These are phyloP conservation scores for Pipistrellus pygmaeus DNA, from an alignment of 2,797 vertebrate species.

Conservation along the genomic window DNA sequence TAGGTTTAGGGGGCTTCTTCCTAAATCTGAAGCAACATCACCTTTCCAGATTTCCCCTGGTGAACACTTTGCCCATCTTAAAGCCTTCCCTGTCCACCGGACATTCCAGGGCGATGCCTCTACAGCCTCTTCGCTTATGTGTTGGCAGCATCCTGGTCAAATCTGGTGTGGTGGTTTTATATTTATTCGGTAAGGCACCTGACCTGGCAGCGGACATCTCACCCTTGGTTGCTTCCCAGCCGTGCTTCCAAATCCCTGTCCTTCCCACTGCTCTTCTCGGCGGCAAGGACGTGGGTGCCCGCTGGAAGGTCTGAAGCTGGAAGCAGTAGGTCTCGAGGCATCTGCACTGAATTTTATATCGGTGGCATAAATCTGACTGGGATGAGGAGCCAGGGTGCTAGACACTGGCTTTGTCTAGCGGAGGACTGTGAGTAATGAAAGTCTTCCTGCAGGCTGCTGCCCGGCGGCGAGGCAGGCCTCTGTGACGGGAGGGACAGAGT, in stretches of 20 bases:
- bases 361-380: conserved; percentile 92
- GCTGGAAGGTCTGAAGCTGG: conserved; percentile 93
- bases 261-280: conserved; percentile 93
- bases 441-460: conserved; percentile 87
- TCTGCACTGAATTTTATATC: conserved; percentile 93
- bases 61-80: conserved; percentile 93
- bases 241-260: conserved; percentile 93
- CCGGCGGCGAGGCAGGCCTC: rapidly evolving
- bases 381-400: conserved; percentile 89
- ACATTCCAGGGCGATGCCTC: conserved; percentile 92
- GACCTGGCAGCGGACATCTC: conserved; percentile 93
- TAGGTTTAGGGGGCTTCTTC: conserved; percentile 91
- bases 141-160: conserved; percentile 94
- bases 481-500: background rate
- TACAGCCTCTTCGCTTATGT: conserved; percentile 94
- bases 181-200: conserved; percentile 93
- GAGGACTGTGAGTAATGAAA: conserved; percentile 89
- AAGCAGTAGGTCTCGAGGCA: conserved; percentile 92
- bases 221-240: conserved; percentile 94
- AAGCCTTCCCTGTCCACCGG: conserved; percentile 93
- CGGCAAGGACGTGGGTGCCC: conserved; percentile 92
- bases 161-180: conserved; percentile 91
- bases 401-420: conserved; percentile 90
- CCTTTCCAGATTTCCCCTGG: conserved; percentile 93
- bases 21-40: conserved; percentile 92